Conservation (phyloP, 2,797 vertebrate genomes). For the Rhinophrynus dorsalis region DNA sequence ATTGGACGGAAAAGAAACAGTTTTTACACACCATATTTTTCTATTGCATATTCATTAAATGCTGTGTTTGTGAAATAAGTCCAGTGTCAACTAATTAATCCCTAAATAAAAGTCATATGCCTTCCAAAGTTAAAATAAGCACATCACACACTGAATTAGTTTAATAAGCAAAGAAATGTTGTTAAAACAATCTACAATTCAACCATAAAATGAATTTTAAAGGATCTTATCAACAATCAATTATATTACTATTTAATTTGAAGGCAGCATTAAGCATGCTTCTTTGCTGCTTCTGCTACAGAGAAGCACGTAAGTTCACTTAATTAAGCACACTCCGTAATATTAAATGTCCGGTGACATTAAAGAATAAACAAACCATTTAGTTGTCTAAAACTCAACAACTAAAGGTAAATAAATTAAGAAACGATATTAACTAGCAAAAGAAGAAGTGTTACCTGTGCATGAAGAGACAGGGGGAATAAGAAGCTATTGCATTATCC, state of each 20-base stretch:
- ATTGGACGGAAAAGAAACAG: neutral
- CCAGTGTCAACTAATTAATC: constrained; percentile 69
- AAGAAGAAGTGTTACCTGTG: no score
- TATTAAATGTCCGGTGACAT: constrained; percentile 46
- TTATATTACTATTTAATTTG: constrained; percentile 59
- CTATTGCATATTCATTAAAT: constrained; percentile 65
- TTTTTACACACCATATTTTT: neutral
- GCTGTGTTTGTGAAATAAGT: constrained; percentile 61
- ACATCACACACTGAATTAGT: constrained; percentile 62
- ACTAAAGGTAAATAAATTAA: neutral
- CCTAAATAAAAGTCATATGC: constrained; percentile 56
- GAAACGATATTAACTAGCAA: constrained; percentile 19
- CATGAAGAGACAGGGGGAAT: no score
- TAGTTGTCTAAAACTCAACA: constrained; percentile 17
- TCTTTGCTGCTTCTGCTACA: constrained; percentile 54
- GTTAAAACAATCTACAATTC: constrained; percentile 61
- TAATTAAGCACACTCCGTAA: constrained; percentile 57
- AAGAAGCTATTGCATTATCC: no score
- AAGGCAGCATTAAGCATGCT: constrained; percentile 55
- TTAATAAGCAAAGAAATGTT: constrained; percentile 64
- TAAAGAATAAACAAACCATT: constrained; percentile 25
- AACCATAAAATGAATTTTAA: constrained; percentile 62
- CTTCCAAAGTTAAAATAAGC: constrained; percentile 60
- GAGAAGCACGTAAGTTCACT: constrained; percentile 36
- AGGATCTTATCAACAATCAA: constrained; percentile 62